These are phyloP conservation scores for Myioborus melanocephalus DNA, from an alignment of 2,797 vertebrate genomes.

Conservation along the genomic window DNA sequence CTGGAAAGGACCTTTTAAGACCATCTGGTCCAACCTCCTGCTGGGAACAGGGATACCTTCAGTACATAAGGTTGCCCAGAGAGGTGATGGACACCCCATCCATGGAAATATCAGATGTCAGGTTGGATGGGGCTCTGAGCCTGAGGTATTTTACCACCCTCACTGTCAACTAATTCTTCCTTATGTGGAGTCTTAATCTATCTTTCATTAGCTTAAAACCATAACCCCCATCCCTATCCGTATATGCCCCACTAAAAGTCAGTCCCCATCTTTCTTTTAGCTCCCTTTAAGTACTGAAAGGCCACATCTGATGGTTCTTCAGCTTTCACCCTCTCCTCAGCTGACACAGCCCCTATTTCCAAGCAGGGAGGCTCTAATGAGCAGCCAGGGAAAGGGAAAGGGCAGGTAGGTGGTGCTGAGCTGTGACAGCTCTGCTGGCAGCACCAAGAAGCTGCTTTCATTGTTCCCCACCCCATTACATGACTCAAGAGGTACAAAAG, in stretches of 20 bases:
- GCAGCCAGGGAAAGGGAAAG: neutral
- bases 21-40: rapidly evolving
- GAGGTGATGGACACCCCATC: neutral
- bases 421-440: neutral
- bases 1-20: neutral
- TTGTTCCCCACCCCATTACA: rapidly evolving
- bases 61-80: neutral
- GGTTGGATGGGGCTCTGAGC: neutral
- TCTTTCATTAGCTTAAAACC: neutral
- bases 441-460: neutral
- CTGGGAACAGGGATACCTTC: neutral
- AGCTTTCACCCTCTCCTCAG: neutral
- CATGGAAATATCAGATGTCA: neutral
- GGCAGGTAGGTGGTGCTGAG: neutral
- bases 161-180: neutral
- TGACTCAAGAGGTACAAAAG: neutral
- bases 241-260: neutral
- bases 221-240: rapidly evolving
- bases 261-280: neutral
- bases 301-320: neutral
- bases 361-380: neutral
- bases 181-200: neutral
- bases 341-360: neutral
- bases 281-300: neutral
- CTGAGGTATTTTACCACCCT: neutral